Percentiles rank a stretch among this genome's conserved stretches.
These are phyloP conservation scores for Meliscaeva auricollis DNA, from an alignment of 2,888 invertebrate species.

Conservation along the genomic window DNA sequence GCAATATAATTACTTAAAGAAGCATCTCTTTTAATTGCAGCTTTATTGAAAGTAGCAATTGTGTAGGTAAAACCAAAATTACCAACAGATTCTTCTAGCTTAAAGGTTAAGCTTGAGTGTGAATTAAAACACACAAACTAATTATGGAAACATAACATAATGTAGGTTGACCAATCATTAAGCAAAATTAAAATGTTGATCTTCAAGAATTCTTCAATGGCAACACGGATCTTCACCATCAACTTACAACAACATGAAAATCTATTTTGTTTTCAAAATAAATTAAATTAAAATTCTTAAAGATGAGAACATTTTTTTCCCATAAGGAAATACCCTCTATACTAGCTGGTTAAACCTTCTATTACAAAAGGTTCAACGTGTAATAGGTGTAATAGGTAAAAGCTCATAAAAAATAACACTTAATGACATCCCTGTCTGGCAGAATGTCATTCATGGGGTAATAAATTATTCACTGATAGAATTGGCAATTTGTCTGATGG, in stretches of 20 bases:
- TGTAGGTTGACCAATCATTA: too few relatives aligned
- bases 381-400: not conserved
- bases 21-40: conserved; percentile 28
- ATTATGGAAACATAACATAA: too few relatives aligned
- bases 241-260: too few relatives aligned
- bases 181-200: too few relatives aligned
- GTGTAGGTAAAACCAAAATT: not conserved
- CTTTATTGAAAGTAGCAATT: conserved; percentile 2
- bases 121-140: too few relatives aligned
- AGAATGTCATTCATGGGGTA: conserved; percentile 1
- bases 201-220: too few relatives aligned
- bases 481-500: conserved; percentile 51
- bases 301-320: not conserved
- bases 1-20: conserved; percentile 39
- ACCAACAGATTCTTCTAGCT: not conserved
- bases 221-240: too few relatives aligned
- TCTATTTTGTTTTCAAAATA: not conserved
- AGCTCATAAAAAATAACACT: not conserved
- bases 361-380: not conserved
- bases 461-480: conserved; percentile 18
- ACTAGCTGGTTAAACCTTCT: not conserved
- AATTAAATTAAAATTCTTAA: too few relatives aligned
- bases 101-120: conserved; percentile 2
- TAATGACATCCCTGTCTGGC: not conserved
- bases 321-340: conserved; percentile 3